Evolutionary conservation across 2,113 vertebrate genomes (phyloP), one percentile per base, ranked within the genome.

Genomic region (Tursiops truncatus): DNA sequence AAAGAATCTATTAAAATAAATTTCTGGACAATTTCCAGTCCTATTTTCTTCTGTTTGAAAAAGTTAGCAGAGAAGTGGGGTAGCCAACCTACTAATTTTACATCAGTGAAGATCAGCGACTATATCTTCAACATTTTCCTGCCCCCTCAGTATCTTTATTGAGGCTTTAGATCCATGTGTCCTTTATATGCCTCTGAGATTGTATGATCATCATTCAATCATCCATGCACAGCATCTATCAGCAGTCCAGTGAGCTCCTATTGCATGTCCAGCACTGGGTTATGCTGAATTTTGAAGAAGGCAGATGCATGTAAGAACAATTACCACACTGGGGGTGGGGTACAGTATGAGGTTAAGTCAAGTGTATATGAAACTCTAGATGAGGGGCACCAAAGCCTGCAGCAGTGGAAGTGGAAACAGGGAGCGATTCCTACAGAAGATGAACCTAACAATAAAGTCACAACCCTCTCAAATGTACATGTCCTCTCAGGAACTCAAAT

Each of bases 1-100:
- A 95, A 96, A 82, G 36, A 28, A 79, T 38, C 71, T 56, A 84
- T 76, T 8, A 74, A 92, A 68, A 89, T 47, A 73, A 38, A 93
- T 44, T 47, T 94, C 41, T 44, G 8, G 12, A 36, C 2, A 33
- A 91, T 68, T 85, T 92, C 68, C 50, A 77, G 58, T 44, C 36
- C 12, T 41, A 26, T 70, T 77, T 91, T 85, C 67, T 88, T 89
- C 26, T 67, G 14, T 92, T 94, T 84, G 92, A 65, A 68, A 65
- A 90, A 91, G 38, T 67, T 77, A 71, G 38, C 23, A 26, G n/a
- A 12, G 28, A 20, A 38, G 10, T 28, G 23, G 25, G 17, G 23
- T 44, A 70, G 18, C 7, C 47, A 47, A 28, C 2, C 23, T 53
- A 79, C 20, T 44, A 36, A 63, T 60, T 94, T 91, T 33, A 33